Evolutionary conservation across 2,888 invertebrate genomes (phyloP).

Genomic region (Nomada ferruginata): DNA sequence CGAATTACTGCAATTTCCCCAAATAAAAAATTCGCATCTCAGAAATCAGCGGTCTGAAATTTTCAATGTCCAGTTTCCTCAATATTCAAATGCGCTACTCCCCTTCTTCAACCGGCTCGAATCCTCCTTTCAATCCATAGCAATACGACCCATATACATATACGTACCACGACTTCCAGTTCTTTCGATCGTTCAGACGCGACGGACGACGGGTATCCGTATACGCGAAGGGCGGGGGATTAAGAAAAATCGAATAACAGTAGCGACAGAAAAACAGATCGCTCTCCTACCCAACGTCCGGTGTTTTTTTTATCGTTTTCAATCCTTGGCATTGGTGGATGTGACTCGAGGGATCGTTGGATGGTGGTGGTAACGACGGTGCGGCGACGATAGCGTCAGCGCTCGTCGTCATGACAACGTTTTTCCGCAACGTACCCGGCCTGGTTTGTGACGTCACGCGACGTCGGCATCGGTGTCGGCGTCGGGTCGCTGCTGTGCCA

Average conservation of each 20-base stretch:
- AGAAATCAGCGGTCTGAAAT: too few relatives aligned
- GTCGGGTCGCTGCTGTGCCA: slow-evolving; percentile 59
- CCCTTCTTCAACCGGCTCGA: too few relatives aligned
- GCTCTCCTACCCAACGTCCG: neutral
- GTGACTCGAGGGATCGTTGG: slow-evolving; percentile 33
- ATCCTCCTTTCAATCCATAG: too few relatives aligned
- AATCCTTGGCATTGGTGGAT: slow-evolving; percentile 68
- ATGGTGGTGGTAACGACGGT: slow-evolving; percentile 55
- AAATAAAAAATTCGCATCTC: too few relatives aligned
- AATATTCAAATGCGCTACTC: too few relatives aligned
- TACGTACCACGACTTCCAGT: too few relatives aligned
- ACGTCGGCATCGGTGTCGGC: slow-evolving; percentile 73
- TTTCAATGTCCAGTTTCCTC: too few relatives aligned
- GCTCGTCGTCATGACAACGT: slow-evolving; percentile 81
- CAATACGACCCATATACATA: too few relatives aligned
- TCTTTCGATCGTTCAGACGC: too few relatives aligned
- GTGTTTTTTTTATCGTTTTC: slow-evolving; percentile 41
- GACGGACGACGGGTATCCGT: too few relatives aligned
- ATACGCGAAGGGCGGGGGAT: neutral
- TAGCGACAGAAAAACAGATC: slow-evolving; percentile 23
- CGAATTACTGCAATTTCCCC: too few relatives aligned
- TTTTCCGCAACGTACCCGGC: slow-evolving; percentile 83
- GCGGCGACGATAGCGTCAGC: slow-evolving; percentile 72
- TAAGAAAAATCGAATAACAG: neutral
- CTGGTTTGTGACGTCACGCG: slow-evolving; percentile 81